Evolutionary conservation across 2,113 vertebrate genomes (phyloP).

Genomic region (Zapus hudsonius): DNA sequence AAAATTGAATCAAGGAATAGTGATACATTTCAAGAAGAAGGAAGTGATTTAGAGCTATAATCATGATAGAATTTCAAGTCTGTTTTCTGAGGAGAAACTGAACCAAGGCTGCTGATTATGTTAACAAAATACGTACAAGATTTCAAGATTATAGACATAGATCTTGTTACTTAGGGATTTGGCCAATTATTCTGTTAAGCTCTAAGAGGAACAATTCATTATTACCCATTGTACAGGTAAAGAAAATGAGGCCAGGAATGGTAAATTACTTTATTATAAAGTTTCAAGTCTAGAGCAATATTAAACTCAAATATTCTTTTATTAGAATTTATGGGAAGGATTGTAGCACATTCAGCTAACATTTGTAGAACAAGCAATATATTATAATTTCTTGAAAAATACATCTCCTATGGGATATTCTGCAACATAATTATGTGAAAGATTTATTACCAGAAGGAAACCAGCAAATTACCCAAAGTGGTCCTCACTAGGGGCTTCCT

Average conservation of each 20-base stretch:
- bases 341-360: background rate
- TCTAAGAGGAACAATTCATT: background rate
- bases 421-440: background rate
- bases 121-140: background rate
- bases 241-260: conserved; percentile 22
- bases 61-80: background rate
- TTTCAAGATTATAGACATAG: background rate
- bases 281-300: background rate
- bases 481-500: background rate
- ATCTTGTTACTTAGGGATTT: background rate
- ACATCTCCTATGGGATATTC: background rate
- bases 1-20: background rate
- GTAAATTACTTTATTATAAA: background rate
- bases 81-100: background rate
- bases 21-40: background rate
- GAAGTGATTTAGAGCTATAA: background rate
- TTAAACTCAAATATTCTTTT: background rate
- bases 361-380: background rate
- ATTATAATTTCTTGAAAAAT: background rate
- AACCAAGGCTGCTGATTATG: background rate
- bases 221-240: background rate
- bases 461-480: background rate
- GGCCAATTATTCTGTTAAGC: background rate
- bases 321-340: background rate
- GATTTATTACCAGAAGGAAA: background rate